Percentiles rank a stretch among this genome's conserved stretches.
phyloP scores from a whole-genome alignment of 2,797 vertebrate species.

The Pempheris klunzingeri region DNA sequence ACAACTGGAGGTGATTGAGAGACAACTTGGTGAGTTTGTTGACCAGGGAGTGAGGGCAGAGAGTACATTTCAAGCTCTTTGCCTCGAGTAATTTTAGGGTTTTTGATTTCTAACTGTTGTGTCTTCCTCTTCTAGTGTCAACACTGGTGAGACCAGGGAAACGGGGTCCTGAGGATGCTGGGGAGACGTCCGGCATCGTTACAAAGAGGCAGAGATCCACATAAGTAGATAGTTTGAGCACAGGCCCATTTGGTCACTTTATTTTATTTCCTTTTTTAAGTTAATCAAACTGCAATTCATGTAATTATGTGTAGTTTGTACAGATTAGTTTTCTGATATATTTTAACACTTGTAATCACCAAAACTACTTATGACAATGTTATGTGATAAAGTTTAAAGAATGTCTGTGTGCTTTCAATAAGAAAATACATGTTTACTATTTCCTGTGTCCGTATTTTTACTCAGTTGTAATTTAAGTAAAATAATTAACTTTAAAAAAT shows the following conservation, averaged over 20 bases:
- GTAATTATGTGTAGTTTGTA: neutral
- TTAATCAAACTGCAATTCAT: neutral
- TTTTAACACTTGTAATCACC: neutral
- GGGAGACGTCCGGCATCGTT: neutral
- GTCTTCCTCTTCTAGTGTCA: constrained; percentile 51
- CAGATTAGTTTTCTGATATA: neutral
- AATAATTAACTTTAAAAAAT: neutral
- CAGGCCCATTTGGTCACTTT: rapidly evolving
- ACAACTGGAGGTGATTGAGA: constrained; percentile 84
- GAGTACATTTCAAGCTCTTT: neutral
- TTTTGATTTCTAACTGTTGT: neutral
- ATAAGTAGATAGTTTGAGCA: neutral
- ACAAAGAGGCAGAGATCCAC: constrained; percentile 38
- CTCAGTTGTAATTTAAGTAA: neutral
- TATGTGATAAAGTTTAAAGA: neutral
- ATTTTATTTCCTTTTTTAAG: neutral
- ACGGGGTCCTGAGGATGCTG: neutral
- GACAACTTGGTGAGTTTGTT: constrained; percentile 84
- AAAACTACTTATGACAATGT: neutral
- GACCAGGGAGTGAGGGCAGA: neutral
- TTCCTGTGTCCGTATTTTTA: constrained; percentile 4
- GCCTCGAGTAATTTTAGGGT: neutral
- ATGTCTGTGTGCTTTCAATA: neutral
- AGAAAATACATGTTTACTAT: neutral
- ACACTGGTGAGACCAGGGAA: constrained; percentile 50